Base-by-base conservation (phyloP, 2,797 vertebrate species). In the Smutsia gigantea region DNA sequence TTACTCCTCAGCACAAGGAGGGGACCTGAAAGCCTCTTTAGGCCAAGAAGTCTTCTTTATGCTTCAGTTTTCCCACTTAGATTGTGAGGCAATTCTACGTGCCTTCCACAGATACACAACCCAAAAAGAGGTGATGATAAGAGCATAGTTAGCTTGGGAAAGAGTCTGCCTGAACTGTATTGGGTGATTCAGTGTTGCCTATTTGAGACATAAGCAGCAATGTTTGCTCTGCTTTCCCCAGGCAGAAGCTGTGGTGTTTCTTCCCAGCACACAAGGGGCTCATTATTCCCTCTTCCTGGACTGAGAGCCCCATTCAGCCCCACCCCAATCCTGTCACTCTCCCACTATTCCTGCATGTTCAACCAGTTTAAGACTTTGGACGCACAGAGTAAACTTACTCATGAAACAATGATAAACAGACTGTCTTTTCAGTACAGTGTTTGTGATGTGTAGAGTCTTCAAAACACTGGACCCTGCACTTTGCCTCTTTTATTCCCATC, bases 301-400 rank as follows among this genome's bases (percentile, higher is more conserved):
- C 29, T 19, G 11, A 9, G 19, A 12, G 23, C 18, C 6, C 29
- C 8, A 21, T 57, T n/a, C 49, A 49, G 4, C 7, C 15, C 11
- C 9, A 7, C 5, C 3, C 5, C 51, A 29, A 29, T 51, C 23
- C n/a, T 31, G 19, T 17, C 8, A 7, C 2, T 55, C 25, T 81
- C 4, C 27, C 19, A 51, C 55, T 42, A 49, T 27, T 12, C 19
- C 57, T 19, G 0, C 57, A 34, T 11, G 4, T 13, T 31, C 21
- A n/a, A 21, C 9, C 25, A 51, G 2, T 2, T 64, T 34, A 81
- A 31, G 15, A 64, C 29, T 53, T 37, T 39, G 31, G 17, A 8
- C 6, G 1, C 4, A 3, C 3, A 4, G 5, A 51, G 11, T 34
- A 27, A 31, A 1, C 2, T 37, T 51, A 27, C 34, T 71, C 8